Evolutionary conservation across 2,113 vertebrate genomes (phyloP).

Genomic region (Poecilia latipinna): DNA sequence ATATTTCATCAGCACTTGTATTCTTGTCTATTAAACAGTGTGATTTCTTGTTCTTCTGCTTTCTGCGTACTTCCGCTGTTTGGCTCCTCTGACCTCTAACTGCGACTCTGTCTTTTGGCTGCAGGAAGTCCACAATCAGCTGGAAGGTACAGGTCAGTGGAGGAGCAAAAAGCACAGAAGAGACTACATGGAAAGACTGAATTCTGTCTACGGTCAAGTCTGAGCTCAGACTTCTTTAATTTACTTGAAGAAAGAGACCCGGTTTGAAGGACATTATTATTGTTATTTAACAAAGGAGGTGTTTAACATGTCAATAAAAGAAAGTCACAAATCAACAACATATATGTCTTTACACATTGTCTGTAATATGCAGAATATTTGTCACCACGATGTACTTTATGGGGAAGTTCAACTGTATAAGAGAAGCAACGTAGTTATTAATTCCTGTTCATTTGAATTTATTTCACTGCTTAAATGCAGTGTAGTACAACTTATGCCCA

Average conservation of each 20-base stretch:
- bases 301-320: too few relatives aligned
- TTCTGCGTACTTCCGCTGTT: neutral
- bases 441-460: too few relatives aligned
- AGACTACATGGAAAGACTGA: constrained; percentile 54
- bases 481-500: too few relatives aligned
- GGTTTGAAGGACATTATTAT: neutral
- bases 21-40: neutral
- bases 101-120: neutral
- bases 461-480: too few relatives aligned
- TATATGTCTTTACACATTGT: too few relatives aligned
- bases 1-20: neutral
- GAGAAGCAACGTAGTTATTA: too few relatives aligned
- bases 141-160: neutral
- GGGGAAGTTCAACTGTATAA: too few relatives aligned
- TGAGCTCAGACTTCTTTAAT: constrained; percentile 4
- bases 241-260: neutral
- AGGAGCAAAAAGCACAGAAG: neutral
- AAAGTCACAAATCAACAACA: neutral
- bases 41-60: too few relatives aligned
- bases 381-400: too few relatives aligned
- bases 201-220: constrained; percentile 45
- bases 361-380: too few relatives aligned
- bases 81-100: neutral
- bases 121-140: neutral
- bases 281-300: too few relatives aligned